phyloP scores from a whole-genome alignment of 2,888 invertebrate species.

The Phyllotreta cruciferae region DNA sequence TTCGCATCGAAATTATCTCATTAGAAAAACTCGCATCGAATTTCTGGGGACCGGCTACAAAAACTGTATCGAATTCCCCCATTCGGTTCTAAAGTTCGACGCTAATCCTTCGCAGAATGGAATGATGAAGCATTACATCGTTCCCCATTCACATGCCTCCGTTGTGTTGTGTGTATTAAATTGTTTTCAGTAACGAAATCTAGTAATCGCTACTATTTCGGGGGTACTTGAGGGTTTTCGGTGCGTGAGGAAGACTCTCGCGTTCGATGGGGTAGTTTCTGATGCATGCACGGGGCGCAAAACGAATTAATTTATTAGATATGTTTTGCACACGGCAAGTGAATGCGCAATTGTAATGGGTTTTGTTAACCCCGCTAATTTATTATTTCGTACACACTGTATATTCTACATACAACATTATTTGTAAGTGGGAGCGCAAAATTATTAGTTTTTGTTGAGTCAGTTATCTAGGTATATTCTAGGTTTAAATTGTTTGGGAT shows the following conservation, averaged over 20 bases:
- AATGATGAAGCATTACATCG: conserved; percentile 41
- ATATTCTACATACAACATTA: too few species aligned
- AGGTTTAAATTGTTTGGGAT: too few species aligned
- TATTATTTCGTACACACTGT: too few species aligned
- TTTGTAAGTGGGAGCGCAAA: too few species aligned
- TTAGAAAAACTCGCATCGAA: conserved; percentile 26
- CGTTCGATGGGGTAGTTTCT: conserved; percentile 48
- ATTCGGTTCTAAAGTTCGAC: conserved; percentile 39
- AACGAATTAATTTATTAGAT: neutral
- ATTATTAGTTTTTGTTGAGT: too few species aligned
- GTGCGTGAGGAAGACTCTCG: conserved; percentile 46
- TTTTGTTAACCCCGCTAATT: too few species aligned
- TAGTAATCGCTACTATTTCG: conserved; percentile 50
- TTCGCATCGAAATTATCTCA: conserved; percentile 5
- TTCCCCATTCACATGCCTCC: conserved; percentile 36
- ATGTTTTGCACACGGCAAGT: neutral
- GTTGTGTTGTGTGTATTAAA: conserved; percentile 40
- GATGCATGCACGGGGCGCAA: conserved; percentile 38
- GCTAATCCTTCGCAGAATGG: conserved; percentile 36
- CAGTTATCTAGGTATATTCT: too few species aligned
- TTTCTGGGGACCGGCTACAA: conserved; percentile 20
- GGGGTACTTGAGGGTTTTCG: conserved; percentile 53
- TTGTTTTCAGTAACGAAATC: conserved; percentile 51
- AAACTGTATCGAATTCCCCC: conserved; percentile 36
- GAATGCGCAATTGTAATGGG: too few species aligned